A percentile compares a stretch with the other conserved stretches of the same genome.
Conservation (phyloP, 2,888 invertebrate species). For the Nomada ferruginata region DNA sequence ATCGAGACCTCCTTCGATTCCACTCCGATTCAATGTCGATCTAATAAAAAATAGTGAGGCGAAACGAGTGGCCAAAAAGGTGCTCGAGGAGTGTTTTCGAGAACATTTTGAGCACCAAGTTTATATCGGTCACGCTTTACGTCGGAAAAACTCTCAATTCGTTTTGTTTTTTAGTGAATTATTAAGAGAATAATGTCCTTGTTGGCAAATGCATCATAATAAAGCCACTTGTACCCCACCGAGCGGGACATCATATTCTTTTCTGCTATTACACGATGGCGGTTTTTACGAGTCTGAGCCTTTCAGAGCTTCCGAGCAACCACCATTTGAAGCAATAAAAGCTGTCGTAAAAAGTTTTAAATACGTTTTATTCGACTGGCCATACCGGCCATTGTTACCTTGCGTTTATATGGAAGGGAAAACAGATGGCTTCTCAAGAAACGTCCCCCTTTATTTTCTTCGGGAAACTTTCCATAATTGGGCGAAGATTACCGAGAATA, state of each 20-base stretch:
- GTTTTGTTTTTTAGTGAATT: neutral
- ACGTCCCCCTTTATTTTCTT: neutral
- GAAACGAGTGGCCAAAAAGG: no score
- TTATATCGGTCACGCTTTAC: neutral
- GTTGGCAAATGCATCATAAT: neutral
- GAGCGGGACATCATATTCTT: slow-evolving; percentile 2
- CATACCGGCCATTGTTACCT: neutral
- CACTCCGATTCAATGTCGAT: neutral
- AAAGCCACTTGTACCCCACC: neutral
- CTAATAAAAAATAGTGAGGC: slow-evolving; percentile 16
- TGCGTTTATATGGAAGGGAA: neutral
- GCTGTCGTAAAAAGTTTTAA: slow-evolving; percentile 23
- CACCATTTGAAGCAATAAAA: slow-evolving; percentile 6
- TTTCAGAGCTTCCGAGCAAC: slow-evolving; percentile 1
- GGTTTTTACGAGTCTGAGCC: slow-evolving; percentile 5
- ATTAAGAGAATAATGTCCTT: slow-evolving; percentile 1
- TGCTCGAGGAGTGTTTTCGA: no score
- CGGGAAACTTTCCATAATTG: slow-evolving; percentile 6
- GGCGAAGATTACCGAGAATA: neutral
- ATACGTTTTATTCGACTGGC: slow-evolving; percentile 26
- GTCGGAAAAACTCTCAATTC: no score
- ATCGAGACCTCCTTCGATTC: neutral
- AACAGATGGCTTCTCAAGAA: slow-evolving; percentile 4
- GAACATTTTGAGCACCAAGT: neutral
- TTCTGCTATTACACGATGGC: slow-evolving; percentile 1